Evolutionary conservation across 1,140 invertebrate genomes (phyloP).

Genomic region (Papilio xuthus): DNA sequence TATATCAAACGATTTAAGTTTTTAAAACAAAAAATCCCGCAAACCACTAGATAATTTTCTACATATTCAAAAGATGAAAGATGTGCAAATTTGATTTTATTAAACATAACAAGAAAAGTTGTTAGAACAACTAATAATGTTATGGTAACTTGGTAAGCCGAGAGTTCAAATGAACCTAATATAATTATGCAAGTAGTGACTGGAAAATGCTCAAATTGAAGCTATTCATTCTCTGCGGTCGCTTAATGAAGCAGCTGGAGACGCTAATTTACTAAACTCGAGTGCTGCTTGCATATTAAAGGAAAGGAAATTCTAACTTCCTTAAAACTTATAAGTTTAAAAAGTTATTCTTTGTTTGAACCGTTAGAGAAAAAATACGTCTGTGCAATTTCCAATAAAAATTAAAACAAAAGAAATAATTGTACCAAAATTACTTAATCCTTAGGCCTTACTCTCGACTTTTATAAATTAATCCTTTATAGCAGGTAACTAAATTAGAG

Average conservation of each 20-base stretch:
- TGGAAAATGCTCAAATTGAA: slow-evolving; percentile 47
- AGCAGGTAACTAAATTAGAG: no score
- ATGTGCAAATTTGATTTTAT: background rate
- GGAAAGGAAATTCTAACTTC: slow-evolving; percentile 38
- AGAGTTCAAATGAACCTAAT: slow-evolving; percentile 35
- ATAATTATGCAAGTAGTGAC: slow-evolving; percentile 38
- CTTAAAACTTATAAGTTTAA: slow-evolving; percentile 32
- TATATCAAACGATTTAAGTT: background rate
- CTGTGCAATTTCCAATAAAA: no score
- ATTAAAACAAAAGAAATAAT: no score
- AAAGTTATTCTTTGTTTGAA: slow-evolving; percentile 9
- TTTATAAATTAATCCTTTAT: no score
- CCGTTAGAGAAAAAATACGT: no score
- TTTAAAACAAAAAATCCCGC: background rate
- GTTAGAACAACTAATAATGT: slow-evolving; percentile 26
- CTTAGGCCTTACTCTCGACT: no score
- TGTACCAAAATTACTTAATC: no score
- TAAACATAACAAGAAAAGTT: slow-evolving; percentile 5
- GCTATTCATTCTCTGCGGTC: slow-evolving; percentile 48
- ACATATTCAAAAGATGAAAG: background rate
- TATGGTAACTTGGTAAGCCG: slow-evolving; percentile 29
- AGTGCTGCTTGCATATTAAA: slow-evolving; percentile 53
- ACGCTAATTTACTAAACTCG: slow-evolving; percentile 55
- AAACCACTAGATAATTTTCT: background rate
- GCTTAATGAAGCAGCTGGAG: slow-evolving; percentile 52